These are phyloP conservation scores for Allophyes oxyacanthae DNA, from an alignment of 2,888 invertebrate genomes.

Conservation along the genomic window DNA sequence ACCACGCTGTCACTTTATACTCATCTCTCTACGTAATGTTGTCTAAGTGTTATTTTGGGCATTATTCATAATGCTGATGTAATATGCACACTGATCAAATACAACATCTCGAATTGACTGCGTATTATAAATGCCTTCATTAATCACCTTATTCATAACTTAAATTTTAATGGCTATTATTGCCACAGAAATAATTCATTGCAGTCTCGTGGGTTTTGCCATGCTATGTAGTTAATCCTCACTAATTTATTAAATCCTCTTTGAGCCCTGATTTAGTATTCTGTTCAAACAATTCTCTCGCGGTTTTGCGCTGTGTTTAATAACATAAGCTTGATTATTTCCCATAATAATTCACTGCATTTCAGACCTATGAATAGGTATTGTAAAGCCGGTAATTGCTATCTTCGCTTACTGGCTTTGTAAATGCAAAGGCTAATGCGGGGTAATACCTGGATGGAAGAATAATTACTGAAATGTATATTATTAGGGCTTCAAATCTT, in stretches of 20 bases:
- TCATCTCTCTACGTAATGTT: no score
- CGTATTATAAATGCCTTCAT: no score
- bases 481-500: no score
- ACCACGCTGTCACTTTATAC: no score
- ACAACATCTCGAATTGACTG: no score
- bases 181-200: slow-evolving; percentile 27
- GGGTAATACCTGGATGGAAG: no score
- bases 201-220: slow-evolving; percentile 12
- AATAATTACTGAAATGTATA: no score
- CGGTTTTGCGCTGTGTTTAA: slow-evolving; percentile 6
- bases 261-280: slow-evolving; percentile 34
- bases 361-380: neutral
- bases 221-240: slow-evolving; percentile 6
- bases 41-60: no score
- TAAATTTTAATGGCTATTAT: neutral
- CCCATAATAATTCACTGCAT: slow-evolving; percentile 14
- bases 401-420: neutral
- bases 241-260: slow-evolving; percentile 36
- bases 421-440: no score
- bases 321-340: slow-evolving; percentile 19
- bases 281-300: slow-evolving; percentile 18
- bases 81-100: no score
- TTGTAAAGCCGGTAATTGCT: slow-evolving; percentile 20
- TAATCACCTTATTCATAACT: neutral
- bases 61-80: no score